Evolutionary conservation across 2,113 vertebrate genomes (phyloP), one percentile per base, ranked within the genome.

Genomic region (Macaca mulatta): DNA sequence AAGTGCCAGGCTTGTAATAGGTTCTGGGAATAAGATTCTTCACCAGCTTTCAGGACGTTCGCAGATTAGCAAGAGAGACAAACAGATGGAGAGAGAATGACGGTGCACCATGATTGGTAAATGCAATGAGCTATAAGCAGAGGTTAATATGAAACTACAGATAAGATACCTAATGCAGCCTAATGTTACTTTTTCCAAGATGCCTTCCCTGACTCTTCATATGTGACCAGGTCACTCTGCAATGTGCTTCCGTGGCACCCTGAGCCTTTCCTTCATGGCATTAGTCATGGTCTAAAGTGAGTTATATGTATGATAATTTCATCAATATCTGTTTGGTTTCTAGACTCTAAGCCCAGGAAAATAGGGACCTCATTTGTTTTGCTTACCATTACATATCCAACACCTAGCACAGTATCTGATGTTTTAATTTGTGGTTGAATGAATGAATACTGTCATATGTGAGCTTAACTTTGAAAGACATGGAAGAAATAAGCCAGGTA

Each of bases 41-140:
- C 2, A 8, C 23, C 40, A 83, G 13, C 8, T 25, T 86, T 59
- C 35, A 85, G 35, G 48, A 83, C 80, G 16, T 74, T 85, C 17
- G n/a, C 6, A 81, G 35, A 52, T 27, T 70, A 57, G 35, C 25
- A 50, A 30, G 9, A 61, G 27, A 75, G 69, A 92, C 45, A 94
- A 82, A 50, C 30, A 74, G 67, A 30, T 10, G 77, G 20, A 70
- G 6, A 83, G n/a, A 43, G 40, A 55, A 43, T 78, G 55, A 70
- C 1, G 27, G 7, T 3, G 32, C 0, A 2, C 0, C 6, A 14
- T 3, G 23, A 48, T 5, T 64, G 61, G 61, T 84, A 27, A 40
- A 67, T 38, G 16, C 61, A 23, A 0, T 38, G 13, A 20, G 22
- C 32, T 82, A 18, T 3, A 30, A 11, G 40, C 22, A 43, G 35